phyloP scores from a whole-genome alignment of 2,797 vertebrate species.

The Hirundo rustica region DNA sequence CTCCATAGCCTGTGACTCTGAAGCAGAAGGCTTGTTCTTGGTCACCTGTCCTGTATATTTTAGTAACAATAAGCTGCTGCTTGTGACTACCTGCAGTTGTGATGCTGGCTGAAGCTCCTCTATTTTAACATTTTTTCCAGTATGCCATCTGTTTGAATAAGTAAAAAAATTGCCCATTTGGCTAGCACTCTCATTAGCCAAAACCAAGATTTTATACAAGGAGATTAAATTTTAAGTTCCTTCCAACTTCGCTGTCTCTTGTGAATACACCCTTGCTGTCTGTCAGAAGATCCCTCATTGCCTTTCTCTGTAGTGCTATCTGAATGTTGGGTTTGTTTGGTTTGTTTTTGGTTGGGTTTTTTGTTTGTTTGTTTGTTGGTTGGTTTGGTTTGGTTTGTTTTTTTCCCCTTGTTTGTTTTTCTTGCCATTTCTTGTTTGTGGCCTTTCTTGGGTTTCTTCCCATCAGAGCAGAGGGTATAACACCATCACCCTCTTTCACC shows the following conservation, averaged over 20 bases:
- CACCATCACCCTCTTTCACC: background rate
- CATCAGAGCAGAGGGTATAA: background rate
- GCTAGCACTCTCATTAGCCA: background rate
- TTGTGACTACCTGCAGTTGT: background rate
- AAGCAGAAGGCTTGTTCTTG: background rate
- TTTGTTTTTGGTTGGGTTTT: rapidly evolving
- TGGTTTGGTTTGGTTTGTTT: too few relatives aligned
- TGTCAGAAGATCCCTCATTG: background rate
- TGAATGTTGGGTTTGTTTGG: rapidly evolving
- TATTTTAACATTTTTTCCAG: background rate
- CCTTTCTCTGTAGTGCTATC: background rate
- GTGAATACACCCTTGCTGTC: background rate
- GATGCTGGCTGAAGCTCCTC: background rate
- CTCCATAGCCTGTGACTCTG: background rate
- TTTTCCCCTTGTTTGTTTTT: background rate
- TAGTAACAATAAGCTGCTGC: background rate
- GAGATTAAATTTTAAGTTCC: background rate
- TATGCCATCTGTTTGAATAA: background rate
- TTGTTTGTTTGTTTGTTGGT: too few relatives aligned
- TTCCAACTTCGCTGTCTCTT: background rate
- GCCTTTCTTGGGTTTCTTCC: background rate
- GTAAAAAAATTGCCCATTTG: background rate
- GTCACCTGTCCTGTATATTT: background rate
- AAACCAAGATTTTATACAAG: background rate
- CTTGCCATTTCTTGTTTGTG: background rate